Conservation (phyloP, 2,113 vertebrate species). For the Phrynosoma platyrhinos region DNA sequence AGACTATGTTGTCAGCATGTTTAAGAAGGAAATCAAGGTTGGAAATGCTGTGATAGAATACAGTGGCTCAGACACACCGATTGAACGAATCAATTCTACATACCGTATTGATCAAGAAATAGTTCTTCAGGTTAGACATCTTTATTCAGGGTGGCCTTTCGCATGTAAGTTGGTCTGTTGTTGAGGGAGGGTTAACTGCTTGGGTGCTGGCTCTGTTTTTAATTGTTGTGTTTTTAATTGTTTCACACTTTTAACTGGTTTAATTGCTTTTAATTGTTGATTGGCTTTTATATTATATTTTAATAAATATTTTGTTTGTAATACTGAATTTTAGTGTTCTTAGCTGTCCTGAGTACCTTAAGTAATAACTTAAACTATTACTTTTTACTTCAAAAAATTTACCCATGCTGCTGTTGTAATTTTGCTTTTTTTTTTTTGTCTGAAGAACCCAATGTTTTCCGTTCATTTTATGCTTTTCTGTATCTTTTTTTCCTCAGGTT, state of each 20-base stretch:
- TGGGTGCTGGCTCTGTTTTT: neutral
- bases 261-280: neutral
- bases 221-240: neutral
- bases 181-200: neutral
- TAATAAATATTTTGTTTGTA: neutral
- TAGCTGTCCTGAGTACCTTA: neutral
- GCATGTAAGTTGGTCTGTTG: neutral
- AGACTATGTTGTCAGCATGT: constrained; percentile 98
- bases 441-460: neutral
- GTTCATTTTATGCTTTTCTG: constrained; percentile 7
- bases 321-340: neutral
- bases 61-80: constrained; percentile 91
- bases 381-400: no score
- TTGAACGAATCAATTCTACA: constrained; percentile 97
- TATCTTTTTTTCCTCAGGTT: constrained; percentile 78
- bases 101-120: constrained; percentile 95
- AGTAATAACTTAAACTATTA: no score
- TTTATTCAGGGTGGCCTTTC: neutral
- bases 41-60: constrained; percentile 94
- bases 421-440: neutral
- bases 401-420: no score
- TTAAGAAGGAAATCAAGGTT: constrained; percentile 97
- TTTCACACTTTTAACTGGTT: neutral
- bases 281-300: neutral
- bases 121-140: constrained; percentile 87